Evolutionary conservation across 2,888 invertebrate genomes (phyloP), one percentile per base, ranked within the genome.

Genomic region (Onchidella celtica): DNA sequence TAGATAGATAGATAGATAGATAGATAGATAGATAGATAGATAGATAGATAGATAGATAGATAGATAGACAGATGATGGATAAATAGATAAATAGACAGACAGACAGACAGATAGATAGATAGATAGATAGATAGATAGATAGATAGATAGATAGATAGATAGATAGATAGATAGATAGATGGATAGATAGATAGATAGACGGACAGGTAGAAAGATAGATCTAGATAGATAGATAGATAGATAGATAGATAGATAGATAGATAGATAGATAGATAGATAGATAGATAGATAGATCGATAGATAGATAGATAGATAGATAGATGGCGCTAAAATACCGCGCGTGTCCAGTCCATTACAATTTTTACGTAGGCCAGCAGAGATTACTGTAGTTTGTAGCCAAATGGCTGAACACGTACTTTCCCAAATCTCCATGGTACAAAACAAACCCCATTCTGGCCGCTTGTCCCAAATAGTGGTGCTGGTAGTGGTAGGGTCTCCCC

Each of bases 141-240:
- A 47, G 47, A 47, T 17, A 47, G 47, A 47, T 47, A 47, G 47
- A 47, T 47, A 47, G 47, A 47, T 47, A 47, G 47, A 47, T 47
- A 61, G 24, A 61, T 27, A 24, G 61, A 24, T 61, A 61, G 61
- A 27, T 29, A 66, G 11, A 66, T 66, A 66, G 11, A 66, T 66
- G n/a, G 11, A 32, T 66, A 66, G 17, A 66, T 32, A 29, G 11
- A 66, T 34, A 69, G 34, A 69, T 32, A 69, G 34, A 69, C n/a
- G n/a, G n/a, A n/a, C n/a, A n/a, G n/a, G n/a, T n/a, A n/a, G n/a
- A n/a, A n/a, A n/a, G n/a, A n/a, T n/a, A n/a, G n/a, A n/a, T n/a
- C n/a, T 32, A 34, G 34, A 69, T 21, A 36, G 38, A 36, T 21
- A 36, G 38, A 47, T 47, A 47, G 47, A 47, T 47, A 47, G 47